A percentile compares a stretch with the other conserved stretches of the same genome.
phyloP scores from a whole-genome alignment of 2,888 invertebrate genomes.

The Protophormia terraenovae region DNA sequence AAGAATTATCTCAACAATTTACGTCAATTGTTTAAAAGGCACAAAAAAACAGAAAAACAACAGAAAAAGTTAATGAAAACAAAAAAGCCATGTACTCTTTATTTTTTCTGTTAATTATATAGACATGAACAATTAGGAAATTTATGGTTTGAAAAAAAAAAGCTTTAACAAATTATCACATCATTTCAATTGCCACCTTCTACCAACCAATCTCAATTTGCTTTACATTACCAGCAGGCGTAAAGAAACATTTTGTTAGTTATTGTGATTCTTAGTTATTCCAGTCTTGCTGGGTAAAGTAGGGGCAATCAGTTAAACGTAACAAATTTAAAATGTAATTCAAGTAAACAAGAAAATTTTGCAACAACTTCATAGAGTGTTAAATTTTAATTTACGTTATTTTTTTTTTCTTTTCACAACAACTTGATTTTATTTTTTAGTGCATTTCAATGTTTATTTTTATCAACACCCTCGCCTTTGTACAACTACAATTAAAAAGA shows the following conservation, averaged over 20 bases:
- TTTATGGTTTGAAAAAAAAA: conserved; percentile 47
- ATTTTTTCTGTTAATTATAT: conserved; percentile 49
- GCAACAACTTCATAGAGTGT: conserved; percentile 44
- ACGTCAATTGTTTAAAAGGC: conserved; percentile 29
- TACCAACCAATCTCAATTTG: not conserved
- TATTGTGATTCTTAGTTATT: too few species aligned
- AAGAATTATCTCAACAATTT: conserved; percentile 42
- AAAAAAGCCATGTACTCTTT: conserved; percentile 1
- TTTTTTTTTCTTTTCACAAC: conserved; percentile 2
- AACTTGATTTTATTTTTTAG: conserved; percentile 26
- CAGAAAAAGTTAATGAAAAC: conserved; percentile 7
- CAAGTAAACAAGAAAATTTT: conserved; percentile 32
- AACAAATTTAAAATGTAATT: conserved; percentile 38
- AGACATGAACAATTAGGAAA: conserved; percentile 57
- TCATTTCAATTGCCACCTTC: conserved; percentile 1
- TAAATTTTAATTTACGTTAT: conserved; percentile 33
- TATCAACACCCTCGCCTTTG: conserved; percentile 36
- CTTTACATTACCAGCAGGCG: not conserved
- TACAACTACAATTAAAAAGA: not conserved
- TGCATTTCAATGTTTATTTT: not conserved
- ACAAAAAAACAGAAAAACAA: not conserved
- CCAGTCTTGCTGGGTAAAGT: not conserved
- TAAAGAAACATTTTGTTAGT: not conserved
- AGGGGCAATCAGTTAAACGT: conserved; percentile 2
- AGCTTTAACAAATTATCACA: conserved; percentile 57